These are phyloP conservation scores for Uria aalge DNA, from an alignment of 2,113 vertebrate species.

Conservation along the genomic window DNA sequence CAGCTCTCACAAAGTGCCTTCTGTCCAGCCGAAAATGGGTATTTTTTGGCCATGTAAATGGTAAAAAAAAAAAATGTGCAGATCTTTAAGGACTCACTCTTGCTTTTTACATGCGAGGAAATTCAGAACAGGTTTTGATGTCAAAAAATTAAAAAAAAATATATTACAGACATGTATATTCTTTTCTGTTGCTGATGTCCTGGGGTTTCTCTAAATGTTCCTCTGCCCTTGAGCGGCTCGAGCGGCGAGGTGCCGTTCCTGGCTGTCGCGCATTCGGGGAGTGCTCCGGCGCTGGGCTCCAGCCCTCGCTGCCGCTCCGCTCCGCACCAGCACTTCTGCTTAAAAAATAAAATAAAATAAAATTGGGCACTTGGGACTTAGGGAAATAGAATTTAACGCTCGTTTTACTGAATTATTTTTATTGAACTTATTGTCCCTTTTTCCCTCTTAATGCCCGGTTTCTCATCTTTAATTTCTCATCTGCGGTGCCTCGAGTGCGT, in stretches of 20 bases:
- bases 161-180: fast-evolving
- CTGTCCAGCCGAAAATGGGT: neutral
- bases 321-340: neutral
- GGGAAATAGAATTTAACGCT: neutral
- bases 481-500: neutral
- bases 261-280: fast-evolving
- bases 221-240: neutral
- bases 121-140: neutral
- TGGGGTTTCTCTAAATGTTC: neutral
- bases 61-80: neutral
- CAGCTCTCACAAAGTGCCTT: neutral
- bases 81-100: fast-evolving
- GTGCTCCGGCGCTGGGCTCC: neutral
- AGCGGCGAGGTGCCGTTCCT: neutral
- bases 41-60: neutral
- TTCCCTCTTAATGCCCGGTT: neutral
- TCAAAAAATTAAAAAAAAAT: neutral
- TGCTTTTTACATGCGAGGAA: neutral
- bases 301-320: neutral
- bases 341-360: neutral
- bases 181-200: neutral
- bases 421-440: neutral
- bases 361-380: neutral
- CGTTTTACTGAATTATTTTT: neutral
- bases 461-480: neutral